Conservation (phyloP, 2,797 vertebrate genomes). For the Carcharodon carcharias region DNA sequence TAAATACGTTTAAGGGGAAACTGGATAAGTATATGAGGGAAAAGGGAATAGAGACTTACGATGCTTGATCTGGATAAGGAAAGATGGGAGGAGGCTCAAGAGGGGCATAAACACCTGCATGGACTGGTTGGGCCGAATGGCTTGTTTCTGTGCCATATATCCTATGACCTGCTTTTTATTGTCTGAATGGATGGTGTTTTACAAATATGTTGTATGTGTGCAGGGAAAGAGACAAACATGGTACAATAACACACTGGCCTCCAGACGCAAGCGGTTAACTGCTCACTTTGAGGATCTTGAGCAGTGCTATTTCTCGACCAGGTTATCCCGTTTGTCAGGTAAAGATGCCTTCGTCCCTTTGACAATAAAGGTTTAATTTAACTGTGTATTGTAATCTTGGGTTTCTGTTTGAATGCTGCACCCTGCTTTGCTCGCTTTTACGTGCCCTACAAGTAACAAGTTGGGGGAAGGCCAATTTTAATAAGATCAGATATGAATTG, state of each 20-base stretch:
- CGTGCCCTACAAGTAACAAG: no score
- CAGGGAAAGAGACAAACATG: conserved; percentile 92
- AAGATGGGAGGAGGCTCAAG: no score
- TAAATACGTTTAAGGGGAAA: no score
- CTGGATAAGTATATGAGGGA: no score
- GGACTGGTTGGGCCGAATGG: no score
- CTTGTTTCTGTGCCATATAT: no score
- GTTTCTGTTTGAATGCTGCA: not conserved
- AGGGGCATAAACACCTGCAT: no score
- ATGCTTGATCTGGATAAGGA: no score
- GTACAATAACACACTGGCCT: conserved; percentile 94
- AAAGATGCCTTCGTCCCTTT: conserved; percentile 34
- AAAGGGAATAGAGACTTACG: no score
- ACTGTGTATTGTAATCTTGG: not conserved
- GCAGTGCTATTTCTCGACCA: conserved; percentile 96
- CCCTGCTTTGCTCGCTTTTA: not conserved
- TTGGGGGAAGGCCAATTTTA: no score
- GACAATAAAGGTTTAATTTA: not conserved
- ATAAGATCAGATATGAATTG: no score
- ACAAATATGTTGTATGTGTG: not conserved
- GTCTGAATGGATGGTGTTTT: not conserved
- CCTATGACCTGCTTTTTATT: not conserved
- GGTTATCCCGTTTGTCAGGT: conserved; percentile 95
- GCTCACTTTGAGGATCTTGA: conserved; percentile 98
- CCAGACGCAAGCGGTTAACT: conserved; percentile 84